Evolutionary conservation across 2,888 invertebrate species (phyloP).

Genomic region (Limnephilus rhombicus): DNA sequence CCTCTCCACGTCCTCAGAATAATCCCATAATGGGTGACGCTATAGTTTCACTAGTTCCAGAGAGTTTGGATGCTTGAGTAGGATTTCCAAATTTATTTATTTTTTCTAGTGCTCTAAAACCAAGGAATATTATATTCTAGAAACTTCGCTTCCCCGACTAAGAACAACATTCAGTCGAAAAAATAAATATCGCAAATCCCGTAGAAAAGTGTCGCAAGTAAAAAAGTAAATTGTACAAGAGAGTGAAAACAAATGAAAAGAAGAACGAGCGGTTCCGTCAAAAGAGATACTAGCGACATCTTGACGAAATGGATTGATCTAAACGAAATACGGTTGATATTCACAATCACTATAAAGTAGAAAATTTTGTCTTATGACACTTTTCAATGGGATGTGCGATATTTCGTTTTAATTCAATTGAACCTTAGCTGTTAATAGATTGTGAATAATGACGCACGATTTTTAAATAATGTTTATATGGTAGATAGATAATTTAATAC

Average conservation of each 20-base stretch:
- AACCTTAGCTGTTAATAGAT: background rate
- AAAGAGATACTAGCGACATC: too few species aligned
- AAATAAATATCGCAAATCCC: background rate
- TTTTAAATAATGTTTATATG: background rate
- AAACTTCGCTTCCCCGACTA: background rate
- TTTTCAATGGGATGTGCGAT: too few species aligned
- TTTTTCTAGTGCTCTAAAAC: background rate
- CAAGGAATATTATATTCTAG: background rate
- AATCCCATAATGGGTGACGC: background rate
- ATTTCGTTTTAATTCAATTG: background rate
- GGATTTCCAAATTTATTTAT: background rate
- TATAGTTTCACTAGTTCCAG: background rate
- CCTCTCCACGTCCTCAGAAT: background rate
- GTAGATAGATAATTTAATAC: background rate
- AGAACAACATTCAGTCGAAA: background rate
- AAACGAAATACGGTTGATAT: too few species aligned
- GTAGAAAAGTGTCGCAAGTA: too few species aligned
- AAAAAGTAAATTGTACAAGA: too few species aligned
- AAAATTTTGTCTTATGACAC: too few species aligned
- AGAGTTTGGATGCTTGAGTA: background rate
- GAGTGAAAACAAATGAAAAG: too few species aligned
- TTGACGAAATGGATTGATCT: too few species aligned
- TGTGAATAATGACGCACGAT: background rate
- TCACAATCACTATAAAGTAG: too few species aligned
- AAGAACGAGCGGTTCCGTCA: too few species aligned